These are phyloP conservation scores for Glyptemys insculpta DNA, from an alignment of 2,797 vertebrate species.

Conservation along the genomic window DNA sequence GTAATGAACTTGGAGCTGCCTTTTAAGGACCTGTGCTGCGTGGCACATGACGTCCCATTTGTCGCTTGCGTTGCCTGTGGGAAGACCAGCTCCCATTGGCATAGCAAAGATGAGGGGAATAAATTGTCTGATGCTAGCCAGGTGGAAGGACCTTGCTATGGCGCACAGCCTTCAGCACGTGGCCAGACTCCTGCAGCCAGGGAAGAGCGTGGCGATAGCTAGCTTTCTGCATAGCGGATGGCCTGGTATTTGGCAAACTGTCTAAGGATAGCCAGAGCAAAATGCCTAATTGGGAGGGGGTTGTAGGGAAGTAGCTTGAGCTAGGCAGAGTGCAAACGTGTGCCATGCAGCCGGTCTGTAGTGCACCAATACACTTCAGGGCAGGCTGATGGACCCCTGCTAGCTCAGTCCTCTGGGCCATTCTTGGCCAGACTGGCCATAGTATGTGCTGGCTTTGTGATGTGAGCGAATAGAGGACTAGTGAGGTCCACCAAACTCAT, in stretches of 20 bases:
- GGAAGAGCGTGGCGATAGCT: neutral
- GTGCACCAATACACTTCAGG: too few relatives aligned
- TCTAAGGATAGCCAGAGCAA: too few relatives aligned
- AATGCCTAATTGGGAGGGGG: neutral
- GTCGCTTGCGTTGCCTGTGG: accelerated
- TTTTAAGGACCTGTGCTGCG: neutral
- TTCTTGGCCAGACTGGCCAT: too few relatives aligned
- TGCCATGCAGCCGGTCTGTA: neutral
- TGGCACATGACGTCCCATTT: accelerated
- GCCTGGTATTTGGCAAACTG: neutral
- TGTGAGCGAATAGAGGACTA: too few relatives aligned
- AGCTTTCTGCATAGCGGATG: too few relatives aligned
- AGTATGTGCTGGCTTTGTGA: too few relatives aligned
- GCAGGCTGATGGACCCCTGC: neutral
- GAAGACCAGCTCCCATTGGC: accelerated
- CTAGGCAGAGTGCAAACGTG: neutral
- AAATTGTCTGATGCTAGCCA: neutral
- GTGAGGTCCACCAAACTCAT: too few relatives aligned
- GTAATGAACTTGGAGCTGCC: slow-evolving; percentile 25
- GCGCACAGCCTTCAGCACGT: neutral
- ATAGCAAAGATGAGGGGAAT: neutral
- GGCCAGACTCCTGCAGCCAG: neutral
- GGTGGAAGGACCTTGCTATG: neutral
- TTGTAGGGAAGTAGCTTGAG: neutral
- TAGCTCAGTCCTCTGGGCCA: too few relatives aligned